These are phyloP conservation scores for Dipodomys merriami DNA, from an alignment of 2,113 vertebrate genomes.

Conservation along the genomic window DNA sequence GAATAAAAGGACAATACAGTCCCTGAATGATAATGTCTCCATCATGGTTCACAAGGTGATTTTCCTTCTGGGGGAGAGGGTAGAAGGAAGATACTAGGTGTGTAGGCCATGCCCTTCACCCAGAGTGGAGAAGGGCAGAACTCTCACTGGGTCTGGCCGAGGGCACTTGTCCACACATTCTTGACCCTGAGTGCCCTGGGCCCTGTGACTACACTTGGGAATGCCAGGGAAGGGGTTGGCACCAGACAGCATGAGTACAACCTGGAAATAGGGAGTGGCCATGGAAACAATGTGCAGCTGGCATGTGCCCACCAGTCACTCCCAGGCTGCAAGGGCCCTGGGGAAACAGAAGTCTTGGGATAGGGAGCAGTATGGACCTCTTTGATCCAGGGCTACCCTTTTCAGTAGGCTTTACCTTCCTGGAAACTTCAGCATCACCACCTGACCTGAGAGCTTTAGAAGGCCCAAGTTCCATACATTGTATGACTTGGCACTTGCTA, in stretches of 20 bases:
- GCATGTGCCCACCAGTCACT: constrained; percentile 7
- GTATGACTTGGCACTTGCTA: neutral
- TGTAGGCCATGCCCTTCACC: neutral
- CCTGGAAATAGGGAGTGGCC: constrained; percentile 73
- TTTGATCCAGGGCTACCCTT: neutral
- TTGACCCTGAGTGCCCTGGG: neutral
- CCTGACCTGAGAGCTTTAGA: neutral
- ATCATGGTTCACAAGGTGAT: neutral
- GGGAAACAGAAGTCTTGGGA: neutral
- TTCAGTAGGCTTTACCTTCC: neutral
- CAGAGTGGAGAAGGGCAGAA: neutral
- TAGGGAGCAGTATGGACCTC: neutral
- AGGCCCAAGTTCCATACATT: neutral
- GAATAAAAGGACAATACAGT: neutral
- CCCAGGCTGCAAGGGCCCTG: constrained; percentile 34
- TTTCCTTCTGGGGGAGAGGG: neutral
- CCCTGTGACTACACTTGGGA: constrained; percentile 48
- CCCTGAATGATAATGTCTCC: neutral
- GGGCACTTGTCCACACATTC: constrained; percentile 25
- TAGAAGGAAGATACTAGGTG: neutral
- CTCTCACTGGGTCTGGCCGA: neutral
- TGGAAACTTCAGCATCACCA: too few relatives aligned
- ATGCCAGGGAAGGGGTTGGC: constrained; percentile 67
- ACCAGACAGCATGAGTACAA: constrained; percentile 39
- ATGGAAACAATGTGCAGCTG: constrained; percentile 69